Base-by-base conservation (phyloP, 2,113 vertebrate species). In the Danio rerio region DNA sequence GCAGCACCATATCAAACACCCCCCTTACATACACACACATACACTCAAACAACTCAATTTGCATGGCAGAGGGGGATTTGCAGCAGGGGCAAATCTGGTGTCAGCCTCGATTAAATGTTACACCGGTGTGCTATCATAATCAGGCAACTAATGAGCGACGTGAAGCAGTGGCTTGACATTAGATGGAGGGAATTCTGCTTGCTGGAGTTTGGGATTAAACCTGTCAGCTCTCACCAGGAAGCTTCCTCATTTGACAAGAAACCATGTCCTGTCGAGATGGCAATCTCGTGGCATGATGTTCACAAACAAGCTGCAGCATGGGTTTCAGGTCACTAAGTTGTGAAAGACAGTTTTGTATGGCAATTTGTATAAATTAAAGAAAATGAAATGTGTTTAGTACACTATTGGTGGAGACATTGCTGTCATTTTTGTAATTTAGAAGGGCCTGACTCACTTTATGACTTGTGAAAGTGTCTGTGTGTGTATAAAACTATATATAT, bases 21-120 rank as follows among this genome's bases (percentile, higher is more conserved):
- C n/a, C 20, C 42, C 18, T 4, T 55, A 59, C 7, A 77, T 15
- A 55, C 21, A 74, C 80, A 94, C 96, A 96, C 96, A 96, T 96
- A 97, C 40, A 21, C 40, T 74, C n/a, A 75, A 72, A 71, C 15
- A 18, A 95, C 96, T 98, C 97, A 97, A 98, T 99, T 98, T 99
- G 96, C 97, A 98, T 98, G 97, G 98, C 96, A 82, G 81, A 58
- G 73, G 74, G 95, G 97, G 96, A 98, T 99, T 98, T 98, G 97
- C 96, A 97, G 97, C 97, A 96, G 94, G 74, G 95, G 96, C 95
- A 95, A 99, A 98, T 98, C 97, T 97, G 96, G 96, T 99, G 97
- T 99, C 97, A 98, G 96, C 96, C 95, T 96, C 95, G 95, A 99
- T 99, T 99, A 99, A 98, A 98, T 96, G 97, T 99, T 96, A 97